Percentiles rank a stretch among this genome's conserved stretches.
These are phyloP conservation scores for Copidosoma floridanum DNA, from an alignment of 1,140 invertebrate genomes.

Conservation along the genomic window DNA sequence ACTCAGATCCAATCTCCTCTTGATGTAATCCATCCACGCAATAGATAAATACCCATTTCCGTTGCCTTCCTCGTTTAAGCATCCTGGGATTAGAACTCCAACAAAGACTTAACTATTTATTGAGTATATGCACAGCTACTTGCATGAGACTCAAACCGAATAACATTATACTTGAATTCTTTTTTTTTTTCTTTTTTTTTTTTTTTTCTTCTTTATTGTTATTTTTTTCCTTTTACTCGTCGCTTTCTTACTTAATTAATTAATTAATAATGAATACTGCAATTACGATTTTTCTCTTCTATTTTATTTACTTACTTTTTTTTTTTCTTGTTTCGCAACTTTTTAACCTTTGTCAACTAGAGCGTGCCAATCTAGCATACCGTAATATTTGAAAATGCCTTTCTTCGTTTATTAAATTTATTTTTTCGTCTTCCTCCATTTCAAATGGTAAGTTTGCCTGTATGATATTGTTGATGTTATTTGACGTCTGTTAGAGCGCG, in stretches of 20 bases:
- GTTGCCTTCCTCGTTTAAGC: not conserved
- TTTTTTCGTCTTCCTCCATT: too few relatives aligned
- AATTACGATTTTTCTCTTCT: conserved; percentile 44
- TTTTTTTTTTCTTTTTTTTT: not conserved
- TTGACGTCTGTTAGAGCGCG: conserved; percentile 36
- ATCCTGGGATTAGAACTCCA: conserved; percentile 32
- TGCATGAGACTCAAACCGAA: conserved; percentile 45
- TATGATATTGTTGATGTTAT: conserved; percentile 32
- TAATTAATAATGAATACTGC: conserved; percentile 45
- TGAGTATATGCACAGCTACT: conserved; percentile 45
- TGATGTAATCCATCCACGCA: not conserved
- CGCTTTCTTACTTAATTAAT: conserved; percentile 30
- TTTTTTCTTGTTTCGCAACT: conserved; percentile 30
- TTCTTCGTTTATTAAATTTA: conserved; percentile 28
- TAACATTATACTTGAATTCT: conserved; percentile 30
- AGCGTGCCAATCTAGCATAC: conserved; percentile 39
- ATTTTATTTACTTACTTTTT: conserved; percentile 34
- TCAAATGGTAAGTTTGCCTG: conserved; percentile 28
- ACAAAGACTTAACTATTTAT: conserved; percentile 42
- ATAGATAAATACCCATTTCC: conserved; percentile 4
- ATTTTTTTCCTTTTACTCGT: conserved; percentile 4
- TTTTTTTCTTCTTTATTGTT: too few relatives aligned
- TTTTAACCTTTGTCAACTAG: conserved; percentile 28
- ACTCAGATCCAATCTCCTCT: not conserved
- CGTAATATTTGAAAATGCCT: conserved; percentile 34